These are phyloP conservation scores for Argentina silus DNA, from an alignment of 2,797 vertebrate species.

Conservation along the genomic window DNA sequence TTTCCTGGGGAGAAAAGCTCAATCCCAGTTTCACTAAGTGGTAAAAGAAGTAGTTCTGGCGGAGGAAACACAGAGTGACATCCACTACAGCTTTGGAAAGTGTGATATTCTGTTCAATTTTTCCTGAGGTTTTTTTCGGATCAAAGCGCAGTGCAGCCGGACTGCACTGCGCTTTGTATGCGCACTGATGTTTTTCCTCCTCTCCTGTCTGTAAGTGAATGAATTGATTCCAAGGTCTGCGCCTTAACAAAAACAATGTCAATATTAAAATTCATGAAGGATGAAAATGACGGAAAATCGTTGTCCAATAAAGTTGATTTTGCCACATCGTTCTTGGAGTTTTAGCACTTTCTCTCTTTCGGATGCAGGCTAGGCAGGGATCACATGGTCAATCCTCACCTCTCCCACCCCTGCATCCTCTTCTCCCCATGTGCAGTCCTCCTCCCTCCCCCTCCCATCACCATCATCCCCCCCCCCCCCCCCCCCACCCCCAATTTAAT, in stretches of 20 bases:
- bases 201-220: not conserved
- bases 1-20: slow-evolving; percentile 22
- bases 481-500: slow-evolving; percentile 35
- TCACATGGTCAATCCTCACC: not conserved
- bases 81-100: not conserved
- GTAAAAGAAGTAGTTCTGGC: slow-evolving; percentile 24
- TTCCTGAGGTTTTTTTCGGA: not conserved
- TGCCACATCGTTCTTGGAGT: no score
- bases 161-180: not conserved
- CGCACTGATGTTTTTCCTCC: not conserved
- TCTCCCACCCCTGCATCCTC: not conserved
- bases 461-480: not conserved
- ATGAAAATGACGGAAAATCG: no score
- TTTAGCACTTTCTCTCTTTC: not conserved
- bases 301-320: no score
- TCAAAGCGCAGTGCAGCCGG: not conserved
- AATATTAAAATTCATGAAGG: no score
- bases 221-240: not conserved
- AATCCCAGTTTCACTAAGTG: slow-evolving; percentile 20
- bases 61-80: slow-evolving; percentile 17
- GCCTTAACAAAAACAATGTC: no score
- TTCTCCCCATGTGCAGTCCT: slow-evolving; percentile 15
- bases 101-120: not conserved
- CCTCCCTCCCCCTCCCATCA: not conserved
- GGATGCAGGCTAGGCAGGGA: not conserved